Base-by-base conservation (phyloP, 2,797 vertebrate species). In the Sardinella longiceps region DNA sequence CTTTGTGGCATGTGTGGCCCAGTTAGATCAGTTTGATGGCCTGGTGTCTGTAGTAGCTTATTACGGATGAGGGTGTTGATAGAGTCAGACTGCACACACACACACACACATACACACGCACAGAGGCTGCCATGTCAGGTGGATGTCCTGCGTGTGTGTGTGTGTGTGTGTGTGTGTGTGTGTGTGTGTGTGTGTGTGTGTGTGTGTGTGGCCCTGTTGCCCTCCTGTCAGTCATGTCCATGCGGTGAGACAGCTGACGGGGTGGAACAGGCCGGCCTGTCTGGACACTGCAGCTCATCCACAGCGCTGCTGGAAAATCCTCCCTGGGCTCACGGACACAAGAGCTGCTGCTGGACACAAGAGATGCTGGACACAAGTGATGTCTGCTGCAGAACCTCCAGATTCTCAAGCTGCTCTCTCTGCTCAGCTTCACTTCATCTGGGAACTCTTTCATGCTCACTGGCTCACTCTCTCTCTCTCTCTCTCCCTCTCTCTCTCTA, bases 201-300 rank as follows among this genome's bases (percentile, higher is more conserved):
- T 81, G 66, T 85, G 80, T 85, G 81, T 84, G 81, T 81, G 83
- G 82, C 82, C 85, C 80, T 84, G 86, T 85, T 85, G 51, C 50
- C 80, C 60, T 11, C 18, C 81, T 87, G 85, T 88, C 88, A 87
- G 81, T 89, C 88, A 87, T 89, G 85, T 50, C 51, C 77, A 66
- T 60, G 74, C 83, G 82, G 81, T 46, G 60, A 81, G 84, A 33
- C 70, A 18, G 70, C 84, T 86, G 88, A 84, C 53, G 80, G 81
- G 48, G 81, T 30, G 77, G 83, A 84, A 88, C 83, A 83, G 82
- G 74, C 58, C 81, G 80, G 84, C 84, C 63, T 23, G 77, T 84
- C 46, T 20, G 56, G 25, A 48, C 46, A 10, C 12, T 18, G 12
- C 80, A 87, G 53, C 84, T 85, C 43, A 18, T 83, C 82, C 28